Base-by-base conservation (phyloP, 2,113 vertebrate genomes). In the Cacatua alba region DNA sequence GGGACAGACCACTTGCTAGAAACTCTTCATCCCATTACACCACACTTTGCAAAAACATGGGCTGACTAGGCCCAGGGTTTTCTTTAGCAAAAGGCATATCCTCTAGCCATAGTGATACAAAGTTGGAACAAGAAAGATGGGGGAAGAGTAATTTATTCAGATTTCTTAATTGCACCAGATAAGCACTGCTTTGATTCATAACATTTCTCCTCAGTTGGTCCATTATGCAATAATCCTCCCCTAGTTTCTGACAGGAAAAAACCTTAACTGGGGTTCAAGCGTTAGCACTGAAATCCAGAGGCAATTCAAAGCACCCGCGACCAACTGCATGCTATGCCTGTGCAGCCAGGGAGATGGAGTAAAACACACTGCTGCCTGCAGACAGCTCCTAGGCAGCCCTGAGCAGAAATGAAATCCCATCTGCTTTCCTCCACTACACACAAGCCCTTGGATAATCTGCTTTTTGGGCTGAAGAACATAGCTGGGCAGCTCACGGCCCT, bases 21-120 rank as follows among this genome's bases (percentile, higher is more conserved):
- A 21, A 64, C 6, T 5, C 29, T 59, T 17, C 18, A 19, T 10
- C 8, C 35, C 11, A 4, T 29, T 31, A 57, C 20, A 20, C 4
- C 0, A 0, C 33, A 35, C 80, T 62, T 48, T 55, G 43, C 41
- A 29, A 48, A 68, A 60, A 31, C 0, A 0, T 0, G 2, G 0
- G 0, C 3, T 69, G 33, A 29, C 43, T 12, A 65, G 14, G 46
- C n/a, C 25, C 13, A 20, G 17, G 7, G 37, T 49, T 78, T 74
- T 53, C 72, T 87, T 21, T 48, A 35, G 46, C 43, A 86, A 92
- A 90, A 88, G 20, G 29, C 79, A 5, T 62, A 65, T 28, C 16
- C 49, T 82, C 51, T 41, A 55, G 41, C 9, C 6, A 53, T 3
- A 68, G 46, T 3, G 84, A 71, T 48, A 84, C 51, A 19, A 86